Conservation (phyloP, 2,888 invertebrate species). For the Dynastes maya region DNA sequence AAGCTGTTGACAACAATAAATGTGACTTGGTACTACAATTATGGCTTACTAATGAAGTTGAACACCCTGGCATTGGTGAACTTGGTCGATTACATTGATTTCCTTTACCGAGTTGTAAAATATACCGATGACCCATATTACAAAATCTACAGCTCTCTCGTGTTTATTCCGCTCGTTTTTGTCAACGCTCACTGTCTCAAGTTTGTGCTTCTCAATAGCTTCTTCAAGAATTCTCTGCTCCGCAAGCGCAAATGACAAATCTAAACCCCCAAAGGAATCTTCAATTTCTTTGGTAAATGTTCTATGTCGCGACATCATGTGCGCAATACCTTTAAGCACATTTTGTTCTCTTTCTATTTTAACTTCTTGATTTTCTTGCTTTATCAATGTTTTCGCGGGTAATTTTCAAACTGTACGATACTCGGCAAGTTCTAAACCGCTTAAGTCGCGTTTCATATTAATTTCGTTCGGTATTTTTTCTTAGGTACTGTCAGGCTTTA, state of each 20-base stretch:
- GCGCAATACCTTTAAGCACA: slow-evolving; percentile 58
- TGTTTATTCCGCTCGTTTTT: slow-evolving; percentile 56
- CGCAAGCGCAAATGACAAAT: slow-evolving; percentile 86
- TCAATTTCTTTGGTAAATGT: slow-evolving; percentile 68
- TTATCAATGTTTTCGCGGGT: slow-evolving; percentile 60
- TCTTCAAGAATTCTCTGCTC: slow-evolving; percentile 89
- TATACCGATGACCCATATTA: no score
- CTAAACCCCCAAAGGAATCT: slow-evolving; percentile 78
- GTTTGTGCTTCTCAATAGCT: slow-evolving; percentile 70
- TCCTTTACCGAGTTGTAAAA: no score
- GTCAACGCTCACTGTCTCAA: slow-evolving; percentile 46
- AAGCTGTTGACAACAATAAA: no score
- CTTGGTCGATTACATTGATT: no score
- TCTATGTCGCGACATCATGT: slow-evolving; percentile 69
- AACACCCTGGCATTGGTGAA: no score
- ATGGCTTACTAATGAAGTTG: no score
- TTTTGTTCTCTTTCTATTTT: slow-evolving; percentile 57
- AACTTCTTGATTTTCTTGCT: slow-evolving; percentile 64
- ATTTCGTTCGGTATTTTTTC: slow-evolving; percentile 39
- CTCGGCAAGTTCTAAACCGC: slow-evolving; percentile 88
- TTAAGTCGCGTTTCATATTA: slow-evolving; percentile 77
- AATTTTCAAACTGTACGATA: slow-evolving; percentile 83
- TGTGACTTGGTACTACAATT: no score
- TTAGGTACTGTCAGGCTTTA: slow-evolving; percentile 41
- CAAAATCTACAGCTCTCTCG: slow-evolving; percentile 51